Evolutionary conservation across 2,888 invertebrate genomes (phyloP), one percentile per base, ranked within the genome.

Genomic region (Drosophila robusta): DNA sequence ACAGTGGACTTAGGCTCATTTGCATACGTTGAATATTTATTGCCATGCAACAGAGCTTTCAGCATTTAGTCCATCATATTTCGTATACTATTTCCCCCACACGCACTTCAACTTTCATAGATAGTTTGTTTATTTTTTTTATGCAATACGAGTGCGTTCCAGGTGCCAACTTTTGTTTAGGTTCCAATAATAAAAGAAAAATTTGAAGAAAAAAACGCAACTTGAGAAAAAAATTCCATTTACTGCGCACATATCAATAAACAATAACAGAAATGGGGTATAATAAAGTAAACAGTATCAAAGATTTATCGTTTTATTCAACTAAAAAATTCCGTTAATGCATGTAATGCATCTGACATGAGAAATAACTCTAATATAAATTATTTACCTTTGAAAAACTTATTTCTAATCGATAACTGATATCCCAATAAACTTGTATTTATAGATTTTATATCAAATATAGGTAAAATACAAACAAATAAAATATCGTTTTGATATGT

Each of bases 1-100:
- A 69, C 68, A 60, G 67, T 68, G 67, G 51, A 36, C 29, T 11
- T 1, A 47, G 29, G 34, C 39, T 47, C 46, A 65, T 65, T 65
- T 65, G 61, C 64, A 64, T 64, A 51, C 46, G 16, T 34, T 54
- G 14, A 29, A 46, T 41, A 39, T 24, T 22, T 22, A 18, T 29
- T 29, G 9, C 9, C 8, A 29, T 29, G 29, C 29, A 29, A 29
- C 3, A 29, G 29, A 29, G 29, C 29, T 29, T 47, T 34, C 12
- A 4, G 12, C 34, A 32, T 9, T 32, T 32, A 11, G 9, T 32
- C 16, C 1, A 26, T 32, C 32, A 32, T 18, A 18, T 47, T 46
- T 29, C 16, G 5, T 14, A 18, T 18, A 18, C 18, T 18, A 12
- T 29, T 34, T 12, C 4, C 11, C 34, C 34, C 34, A 34, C 34